phyloP scores from a whole-genome alignment of 2,113 vertebrate genomes.

The Axis porcinus region DNA sequence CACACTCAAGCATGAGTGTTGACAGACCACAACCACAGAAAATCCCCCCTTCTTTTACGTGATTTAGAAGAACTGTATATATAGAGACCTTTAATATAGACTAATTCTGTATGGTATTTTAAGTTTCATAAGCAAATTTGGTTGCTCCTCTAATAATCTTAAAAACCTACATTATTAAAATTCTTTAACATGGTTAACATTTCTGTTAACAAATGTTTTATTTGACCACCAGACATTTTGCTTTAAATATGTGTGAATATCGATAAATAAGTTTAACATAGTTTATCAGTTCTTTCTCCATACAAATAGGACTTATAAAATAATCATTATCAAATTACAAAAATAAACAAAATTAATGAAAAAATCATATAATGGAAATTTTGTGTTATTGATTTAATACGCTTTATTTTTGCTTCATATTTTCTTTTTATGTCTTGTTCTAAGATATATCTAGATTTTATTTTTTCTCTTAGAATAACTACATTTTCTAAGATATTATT shows the following conservation, averaged over 20 bases:
- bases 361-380: not conserved
- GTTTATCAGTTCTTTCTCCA: not conserved
- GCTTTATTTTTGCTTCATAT: not conserved
- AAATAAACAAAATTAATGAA: not conserved
- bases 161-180: not conserved
- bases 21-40: not conserved
- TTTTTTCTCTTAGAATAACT: not conserved
- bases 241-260: not conserved
- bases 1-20: not conserved
- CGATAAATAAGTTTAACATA: not conserved
- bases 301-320: not conserved
- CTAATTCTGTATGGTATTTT: not conserved
- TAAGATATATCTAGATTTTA: not conserved
- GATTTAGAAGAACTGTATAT: not conserved
- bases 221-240: not conserved
- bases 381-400: not conserved
- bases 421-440: not conserved
- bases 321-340: not conserved
- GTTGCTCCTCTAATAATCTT: not conserved
- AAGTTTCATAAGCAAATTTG: not conserved
- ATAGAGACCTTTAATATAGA: not conserved
- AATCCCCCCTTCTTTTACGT: not conserved
- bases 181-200: not conserved
- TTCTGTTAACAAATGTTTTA: not conserved
- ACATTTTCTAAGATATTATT: not conserved